Evolutionary conservation across 2,888 invertebrate genomes (phyloP).

Genomic region (Idaea dimidiata): DNA sequence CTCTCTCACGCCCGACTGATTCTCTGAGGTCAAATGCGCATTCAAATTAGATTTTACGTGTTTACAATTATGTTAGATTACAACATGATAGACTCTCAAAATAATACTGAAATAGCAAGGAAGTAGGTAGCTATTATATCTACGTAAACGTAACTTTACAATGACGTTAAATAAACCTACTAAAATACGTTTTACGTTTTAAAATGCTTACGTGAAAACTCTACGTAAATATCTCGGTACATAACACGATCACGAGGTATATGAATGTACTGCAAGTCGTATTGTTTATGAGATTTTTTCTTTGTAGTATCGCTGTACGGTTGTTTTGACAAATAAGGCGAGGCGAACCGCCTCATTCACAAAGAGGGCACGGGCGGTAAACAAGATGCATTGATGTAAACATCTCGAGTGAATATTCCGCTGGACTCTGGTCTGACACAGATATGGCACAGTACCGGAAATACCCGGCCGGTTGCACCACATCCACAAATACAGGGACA

Average conservation of each 20-base stretch:
- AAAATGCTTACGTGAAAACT: conserved; percentile 8
- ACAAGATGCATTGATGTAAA: conserved; percentile 59
- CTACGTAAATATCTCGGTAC: conserved; percentile 19
- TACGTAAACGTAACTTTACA: neutral
- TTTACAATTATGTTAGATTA: no score
- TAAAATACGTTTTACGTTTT: conserved; percentile 5
- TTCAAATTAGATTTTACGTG: neutral
- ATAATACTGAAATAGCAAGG: neutral
- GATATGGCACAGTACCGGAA: conserved; percentile 58
- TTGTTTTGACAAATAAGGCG: conserved; percentile 16
- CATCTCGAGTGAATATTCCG: conserved; percentile 66
- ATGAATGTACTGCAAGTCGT: conserved; percentile 10
- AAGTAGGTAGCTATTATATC: neutral
- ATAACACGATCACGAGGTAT: conserved; percentile 3
- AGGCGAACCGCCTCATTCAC: conserved; percentile 1
- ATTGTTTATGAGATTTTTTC: conserved; percentile 13
- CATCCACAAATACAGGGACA: conserved; percentile 35
- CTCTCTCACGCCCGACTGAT: conserved; percentile 44
- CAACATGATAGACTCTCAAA: neutral
- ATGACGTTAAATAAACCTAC: neutral
- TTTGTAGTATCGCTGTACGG: conserved; percentile 17
- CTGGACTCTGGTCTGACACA: conserved; percentile 57
- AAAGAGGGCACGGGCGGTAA: conserved; percentile 42
- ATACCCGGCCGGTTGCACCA: conserved; percentile 49
- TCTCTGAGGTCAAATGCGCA: conserved; percentile 40